Evolutionary conservation across 2,797 vertebrate species (phyloP).

Genomic region (Poecilia gillii): DNA sequence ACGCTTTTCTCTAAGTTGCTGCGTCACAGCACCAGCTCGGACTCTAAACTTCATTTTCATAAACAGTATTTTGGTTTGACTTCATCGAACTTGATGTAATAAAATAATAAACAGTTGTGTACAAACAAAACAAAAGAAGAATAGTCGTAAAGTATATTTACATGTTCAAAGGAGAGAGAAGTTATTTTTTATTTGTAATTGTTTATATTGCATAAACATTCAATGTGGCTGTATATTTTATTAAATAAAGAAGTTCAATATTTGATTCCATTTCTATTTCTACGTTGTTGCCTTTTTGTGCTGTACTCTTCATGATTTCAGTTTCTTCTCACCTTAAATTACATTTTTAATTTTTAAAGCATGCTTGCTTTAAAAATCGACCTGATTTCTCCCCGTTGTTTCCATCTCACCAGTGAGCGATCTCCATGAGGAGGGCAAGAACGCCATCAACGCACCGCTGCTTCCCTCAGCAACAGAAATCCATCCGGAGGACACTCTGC

Average conservation of each 20-base stretch:
- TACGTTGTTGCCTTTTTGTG: neutral
- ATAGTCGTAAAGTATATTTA: too few species aligned
- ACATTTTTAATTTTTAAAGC: neutral
- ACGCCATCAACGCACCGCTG: slow-evolving; percentile 93
- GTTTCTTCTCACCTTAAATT: neutral
- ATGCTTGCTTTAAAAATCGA: neutral
- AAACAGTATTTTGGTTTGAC: neutral
- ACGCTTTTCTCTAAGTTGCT: neutral
- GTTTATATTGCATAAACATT: neutral
- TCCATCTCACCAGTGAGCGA: slow-evolving; percentile 87
- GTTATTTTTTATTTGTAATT: too few species aligned
- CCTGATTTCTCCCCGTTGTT: neutral
- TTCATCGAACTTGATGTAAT: too few species aligned
- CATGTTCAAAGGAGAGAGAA: too few species aligned
- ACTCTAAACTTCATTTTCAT: neutral
- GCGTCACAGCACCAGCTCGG: neutral
- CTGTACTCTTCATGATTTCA: neutral
- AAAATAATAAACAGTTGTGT: too few species aligned
- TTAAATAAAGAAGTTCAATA: neutral
- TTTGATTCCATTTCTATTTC: neutral
- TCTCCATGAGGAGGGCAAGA: slow-evolving; percentile 95
- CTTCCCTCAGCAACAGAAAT: slow-evolving; percentile 83
- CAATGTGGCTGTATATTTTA: neutral
- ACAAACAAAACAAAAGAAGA: too few species aligned
- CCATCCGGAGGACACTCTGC: slow-evolving; percentile 90